phyloP scores from a whole-genome alignment of 2,888 invertebrate genomes.

The Calliphora vomitoria region DNA sequence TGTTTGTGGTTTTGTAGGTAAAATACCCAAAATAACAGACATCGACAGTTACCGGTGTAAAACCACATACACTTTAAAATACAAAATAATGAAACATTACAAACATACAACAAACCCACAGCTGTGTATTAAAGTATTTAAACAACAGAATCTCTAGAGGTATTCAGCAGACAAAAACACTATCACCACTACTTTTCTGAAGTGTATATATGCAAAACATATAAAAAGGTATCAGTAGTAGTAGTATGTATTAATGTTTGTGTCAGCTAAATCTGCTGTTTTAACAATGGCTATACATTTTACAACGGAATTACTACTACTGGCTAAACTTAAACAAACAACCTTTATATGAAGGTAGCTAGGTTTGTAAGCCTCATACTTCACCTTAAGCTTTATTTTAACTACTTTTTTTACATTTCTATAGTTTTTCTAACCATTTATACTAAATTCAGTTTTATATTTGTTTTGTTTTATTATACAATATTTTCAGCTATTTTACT shows the following conservation, averaged over 20 bases:
- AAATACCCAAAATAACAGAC: conserved; percentile 8
- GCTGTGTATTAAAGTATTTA: not conserved
- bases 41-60: conserved; percentile 16
- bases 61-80: conserved; percentile 9
- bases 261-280: not conserved
- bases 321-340: conserved; percentile 41
- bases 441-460: not conserved
- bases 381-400: not conserved
- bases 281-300: conserved; percentile 21
- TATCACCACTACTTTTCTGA: no score
- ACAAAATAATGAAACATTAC: not conserved
- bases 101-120: not conserved
- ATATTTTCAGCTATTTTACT: not conserved
- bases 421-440: not conserved
- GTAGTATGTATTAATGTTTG: not conserved
- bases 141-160: not conserved
- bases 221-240: no score
- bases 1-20: not conserved
- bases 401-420: not conserved
- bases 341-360: not conserved
- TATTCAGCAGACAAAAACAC: not conserved
- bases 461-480: conserved; percentile 9
- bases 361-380: not conserved
- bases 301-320: conserved; percentile 6
- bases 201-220: no score